These are phyloP conservation scores for Sympetrum striolatum DNA, from an alignment of 2,888 invertebrate genomes.

Conservation along the genomic window DNA sequence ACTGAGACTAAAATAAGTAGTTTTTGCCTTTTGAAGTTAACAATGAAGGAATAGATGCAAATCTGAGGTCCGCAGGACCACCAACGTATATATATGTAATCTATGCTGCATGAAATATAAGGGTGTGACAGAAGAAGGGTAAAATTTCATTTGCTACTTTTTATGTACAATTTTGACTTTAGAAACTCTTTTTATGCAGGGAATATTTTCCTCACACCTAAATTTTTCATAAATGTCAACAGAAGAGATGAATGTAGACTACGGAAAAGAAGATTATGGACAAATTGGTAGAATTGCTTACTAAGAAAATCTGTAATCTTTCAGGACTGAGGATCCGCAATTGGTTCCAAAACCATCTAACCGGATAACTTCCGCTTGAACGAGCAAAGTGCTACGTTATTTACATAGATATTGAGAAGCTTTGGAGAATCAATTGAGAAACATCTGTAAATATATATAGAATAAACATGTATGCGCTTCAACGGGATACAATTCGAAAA, in stretches of 20 bases:
- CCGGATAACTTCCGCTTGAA: not conserved
- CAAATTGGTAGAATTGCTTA: not conserved
- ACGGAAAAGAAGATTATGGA: not conserved
- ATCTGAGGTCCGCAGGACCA: too few species aligned
- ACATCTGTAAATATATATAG: not conserved
- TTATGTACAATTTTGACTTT: too few species aligned
- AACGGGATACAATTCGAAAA: not conserved
- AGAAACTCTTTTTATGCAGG: not conserved
- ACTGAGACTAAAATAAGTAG: too few species aligned
- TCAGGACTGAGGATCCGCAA: not conserved
- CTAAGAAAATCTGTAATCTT: not conserved
- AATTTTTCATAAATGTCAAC: not conserved
- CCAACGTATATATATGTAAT: too few species aligned
- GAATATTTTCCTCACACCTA: not conserved
- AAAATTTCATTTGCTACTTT: too few species aligned
- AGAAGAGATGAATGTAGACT: not conserved
- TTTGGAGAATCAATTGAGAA: not conserved
- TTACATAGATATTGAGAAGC: not conserved
- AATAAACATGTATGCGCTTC: not conserved
- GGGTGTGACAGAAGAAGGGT: too few species aligned
- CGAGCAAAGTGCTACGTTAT: not conserved
- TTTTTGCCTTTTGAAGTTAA: too few species aligned
- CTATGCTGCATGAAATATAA: too few species aligned
- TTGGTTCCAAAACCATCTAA: not conserved
- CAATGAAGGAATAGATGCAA: too few species aligned